Evolutionary conservation across 2,797 vertebrate genomes (phyloP).

Genomic region (Pipistrellus kuhlii): DNA sequence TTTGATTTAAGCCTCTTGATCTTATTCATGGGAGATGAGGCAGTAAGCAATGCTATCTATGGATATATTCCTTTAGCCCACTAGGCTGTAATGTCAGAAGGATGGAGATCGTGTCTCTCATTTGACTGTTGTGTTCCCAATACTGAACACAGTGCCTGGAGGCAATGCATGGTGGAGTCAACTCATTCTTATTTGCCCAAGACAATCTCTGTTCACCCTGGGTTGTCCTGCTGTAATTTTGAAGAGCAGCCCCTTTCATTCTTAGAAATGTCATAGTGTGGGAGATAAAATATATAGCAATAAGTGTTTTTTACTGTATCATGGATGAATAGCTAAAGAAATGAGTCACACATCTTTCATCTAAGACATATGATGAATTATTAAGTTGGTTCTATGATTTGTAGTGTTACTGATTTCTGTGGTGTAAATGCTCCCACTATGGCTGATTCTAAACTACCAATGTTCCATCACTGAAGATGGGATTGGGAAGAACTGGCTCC

Average conservation of each 20-base stretch:
- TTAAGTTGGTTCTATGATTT: not conserved
- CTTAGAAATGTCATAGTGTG: not conserved
- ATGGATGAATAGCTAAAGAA: not conserved
- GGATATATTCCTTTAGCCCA: not conserved
- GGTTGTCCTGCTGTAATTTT: not conserved
- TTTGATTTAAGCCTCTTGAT: constrained; percentile 41
- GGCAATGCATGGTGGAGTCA: not conserved
- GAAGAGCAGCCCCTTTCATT: not conserved
- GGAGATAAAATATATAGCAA: not conserved
- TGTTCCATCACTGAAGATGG: not conserved
- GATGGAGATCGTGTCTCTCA: not conserved
- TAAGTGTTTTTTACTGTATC: not conserved
- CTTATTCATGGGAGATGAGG: not conserved
- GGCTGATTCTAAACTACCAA: not conserved
- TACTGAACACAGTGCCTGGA: not conserved
- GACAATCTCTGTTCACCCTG: not conserved
- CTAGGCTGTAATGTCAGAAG: not conserved
- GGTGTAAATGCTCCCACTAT: not conserved
- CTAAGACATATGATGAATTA: not conserved
- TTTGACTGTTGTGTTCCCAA: not conserved
- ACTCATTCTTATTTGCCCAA: not conserved
- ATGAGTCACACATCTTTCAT: not conserved
- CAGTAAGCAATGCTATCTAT: not conserved
- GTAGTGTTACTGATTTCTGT: not conserved
- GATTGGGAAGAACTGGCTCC: not conserved